These are phyloP conservation scores for Eristalis arbustorum DNA, from an alignment of 2,888 invertebrate species.

Conservation along the genomic window DNA sequence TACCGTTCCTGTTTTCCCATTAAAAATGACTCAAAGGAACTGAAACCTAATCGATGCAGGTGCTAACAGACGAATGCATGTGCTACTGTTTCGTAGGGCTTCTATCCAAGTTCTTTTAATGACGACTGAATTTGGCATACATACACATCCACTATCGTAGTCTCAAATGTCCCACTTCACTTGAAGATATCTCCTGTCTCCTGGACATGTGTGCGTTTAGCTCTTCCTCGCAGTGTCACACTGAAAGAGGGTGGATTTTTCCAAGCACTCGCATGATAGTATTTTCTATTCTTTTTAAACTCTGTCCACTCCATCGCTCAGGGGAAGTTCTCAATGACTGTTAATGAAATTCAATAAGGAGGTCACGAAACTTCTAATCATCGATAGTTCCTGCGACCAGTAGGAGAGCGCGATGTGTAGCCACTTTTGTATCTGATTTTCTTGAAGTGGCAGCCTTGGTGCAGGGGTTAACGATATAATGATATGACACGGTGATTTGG, in stretches of 20 bases:
- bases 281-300: not conserved
- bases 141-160: not conserved
- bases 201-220: not conserved
- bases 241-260: not conserved
- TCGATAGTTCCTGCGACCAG: slow-evolving; percentile 3
- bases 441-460: not conserved
- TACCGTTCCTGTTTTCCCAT: not conserved
- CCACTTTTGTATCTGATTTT: not conserved
- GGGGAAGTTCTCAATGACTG: slow-evolving; percentile 2
- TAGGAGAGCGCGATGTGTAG: not conserved
- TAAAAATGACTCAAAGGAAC: not conserved
- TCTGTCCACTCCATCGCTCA: not conserved
- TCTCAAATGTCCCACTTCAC: not conserved
- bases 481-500: not conserved
- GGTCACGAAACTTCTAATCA: slow-evolving; percentile 44
- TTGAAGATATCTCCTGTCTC: not conserved
- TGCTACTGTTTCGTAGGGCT: not conserved
- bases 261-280: not conserved
- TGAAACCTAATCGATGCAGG: not conserved
- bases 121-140: not conserved
- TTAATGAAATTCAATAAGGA: slow-evolving; percentile 38
- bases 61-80: not conserved
- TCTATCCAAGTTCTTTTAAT: not conserved
- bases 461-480: slow-evolving; percentile 6
- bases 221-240: not conserved